Base-by-base conservation (phyloP, 2,797 vertebrate genomes). In the Melanotaenia maccullochi region DNA sequence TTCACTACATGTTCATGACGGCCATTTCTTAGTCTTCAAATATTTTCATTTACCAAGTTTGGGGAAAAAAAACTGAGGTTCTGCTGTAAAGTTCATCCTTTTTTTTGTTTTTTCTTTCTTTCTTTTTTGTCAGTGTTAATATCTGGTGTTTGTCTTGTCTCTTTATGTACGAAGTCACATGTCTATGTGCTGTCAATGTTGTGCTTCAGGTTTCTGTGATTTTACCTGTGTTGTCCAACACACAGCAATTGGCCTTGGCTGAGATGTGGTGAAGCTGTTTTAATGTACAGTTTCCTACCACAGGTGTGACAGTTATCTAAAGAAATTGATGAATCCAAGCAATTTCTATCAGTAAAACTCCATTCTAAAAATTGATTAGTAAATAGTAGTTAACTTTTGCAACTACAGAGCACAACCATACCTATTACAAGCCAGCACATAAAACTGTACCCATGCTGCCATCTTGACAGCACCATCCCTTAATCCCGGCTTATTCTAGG, bases 401-500 rank as follows among this genome's bases (percentile, higher is more conserved):
- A 72, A 9, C 22, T 61, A 28, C 35, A 67, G 18, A 44, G 20
- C 25, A 13, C 24, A 9, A 51, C 35, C 54, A 44, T 72, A 62
- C 30, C 13, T 14, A 40, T 62, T 42, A 66, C 54, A 44, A 63
- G 16, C 70, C 32, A 68, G 24, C 52, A 77, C 49, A 51, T 85
- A 63, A 78, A 73, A 71, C 59, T 82, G 64, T 66, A 49, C 58
- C 59, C 63, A 51, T 71, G 75, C 75, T 70, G 68, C 76, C 74
- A 24, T 56, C n/a, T 65, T 87, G 65, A 83, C 54, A 78, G 66
- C 59, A 1, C 57, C 75, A 55, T 79, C 54, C 55, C 71, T 82
- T 89, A 86, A 92, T 78, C 82, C 75, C 16, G 77, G 56, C 42
- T 91, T 77, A 73, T 92, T 89, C 75, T 84, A 96, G 96, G 95